Base-by-base conservation (phyloP, 2,797 vertebrate genomes). In the Sebastes elongatus region DNA sequence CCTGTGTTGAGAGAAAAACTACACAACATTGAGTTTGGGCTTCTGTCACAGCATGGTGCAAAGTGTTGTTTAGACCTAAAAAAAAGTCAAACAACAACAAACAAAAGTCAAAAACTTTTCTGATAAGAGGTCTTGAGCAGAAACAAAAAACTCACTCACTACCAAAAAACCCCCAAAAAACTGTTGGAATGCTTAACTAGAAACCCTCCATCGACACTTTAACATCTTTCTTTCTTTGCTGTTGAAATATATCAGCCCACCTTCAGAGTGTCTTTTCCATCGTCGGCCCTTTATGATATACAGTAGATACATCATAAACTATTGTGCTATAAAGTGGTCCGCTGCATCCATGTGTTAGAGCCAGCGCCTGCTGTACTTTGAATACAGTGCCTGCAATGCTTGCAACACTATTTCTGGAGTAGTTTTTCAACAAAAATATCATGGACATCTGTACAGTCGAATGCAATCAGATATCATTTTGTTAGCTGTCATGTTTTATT, bases 21-120 rank as follows among this genome's bases (percentile, higher is more conserved):
- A 23, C 35, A 61, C 42, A 74, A 20, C 38, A 32, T 28, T 74
- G 53, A 4, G 9, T 18, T 28, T 38, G 42, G 42, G 56, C 20
- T 61, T 65, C 62, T 71, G 46, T 75, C 83, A 76, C 74, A 78
- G 42, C 59, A n/a, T 60, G 71, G 30, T 42, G 59, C 66, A 64
- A 59, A 67, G 46, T 55, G 22, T 61, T 74, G 35, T 68, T 81
- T 66, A 35, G 33, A 42, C n/a, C 20, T 59, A 13, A 59, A 53
- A 42, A 42, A 42, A 53, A 53, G 11, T 35, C 14, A 27, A 46
- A 22, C 23, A 25, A 27, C 7, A 53, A 53, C 9, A 22, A 53
- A 53, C 25, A 59, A 46, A 63, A 60, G n/a, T 63, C 30, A 46
- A 61, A 42, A 62, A 42, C 22, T n/a, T 78, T 78, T 49, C 49